Evolutionary conservation across 2,113 vertebrate species (phyloP), one percentile per base, ranked within the genome.

Genomic region (Plestiodon gilberti): DNA sequence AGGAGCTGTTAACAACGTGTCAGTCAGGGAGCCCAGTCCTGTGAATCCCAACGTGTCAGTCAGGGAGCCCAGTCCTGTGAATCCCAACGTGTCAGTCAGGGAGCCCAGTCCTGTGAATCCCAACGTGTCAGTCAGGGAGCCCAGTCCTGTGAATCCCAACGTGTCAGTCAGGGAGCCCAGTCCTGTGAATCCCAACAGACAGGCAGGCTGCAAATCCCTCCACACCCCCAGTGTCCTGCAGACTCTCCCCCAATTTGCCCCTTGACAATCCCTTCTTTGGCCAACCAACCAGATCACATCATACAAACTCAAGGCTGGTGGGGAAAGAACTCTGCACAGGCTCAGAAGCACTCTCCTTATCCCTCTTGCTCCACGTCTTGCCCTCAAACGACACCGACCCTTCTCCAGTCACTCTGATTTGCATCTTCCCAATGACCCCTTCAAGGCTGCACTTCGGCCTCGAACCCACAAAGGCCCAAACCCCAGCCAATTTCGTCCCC

Each of bases 41-140:
- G 78, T 86, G 78, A 81, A 86, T 14, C 78, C 76, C 78, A 81
- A 81, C 20, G 40, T n/a, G n/a, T n/a, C n/a, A n/a, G n/a, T n/a
- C n/a, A n/a, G n/a, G n/a, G n/a, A n/a, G n/a, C n/a, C n/a, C n/a
- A n/a, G n/a, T n/a, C 8, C 43, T 48, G 43, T 48, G 43, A 48
- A 48, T 4, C 43, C 43, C 8, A 48, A 48, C 4, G n/a, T n/a
- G n/a, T n/a, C n/a, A n/a, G n/a, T n/a, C n/a, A n/a, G n/a, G n/a
- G n/a, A n/a, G n/a, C n/a, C n/a, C n/a, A n/a, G n/a, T n/a, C 8
- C 43, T 48, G 43, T 48, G 43, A 48, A 48, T 4, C 43, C 43
- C 14, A n/a, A 3, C 4, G 17, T 4, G 33, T 9, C 17, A n/a
- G n/a, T n/a, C n/a, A 8, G 14, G 22, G 18, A 1, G n/a, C 22